Base-by-base conservation (phyloP, 1,140 invertebrate genomes). In the Drosophila arawakana region DNA sequence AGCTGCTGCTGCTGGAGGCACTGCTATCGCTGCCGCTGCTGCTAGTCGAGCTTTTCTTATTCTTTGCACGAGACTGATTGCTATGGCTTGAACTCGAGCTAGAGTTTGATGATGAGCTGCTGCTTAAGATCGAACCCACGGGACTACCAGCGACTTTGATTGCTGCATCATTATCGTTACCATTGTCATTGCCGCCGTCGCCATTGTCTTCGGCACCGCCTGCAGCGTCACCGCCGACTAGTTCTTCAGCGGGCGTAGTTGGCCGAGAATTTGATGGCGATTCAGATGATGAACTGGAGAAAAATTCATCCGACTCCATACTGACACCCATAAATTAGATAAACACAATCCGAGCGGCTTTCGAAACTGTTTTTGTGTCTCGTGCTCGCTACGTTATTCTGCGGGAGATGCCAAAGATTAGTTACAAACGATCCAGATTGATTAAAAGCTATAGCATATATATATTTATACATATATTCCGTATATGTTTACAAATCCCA, bases 271-370 rank as follows among this genome's bases (percentile, higher is more conserved):
- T 76, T 18, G 90, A 82, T 0, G 73, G 72, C 8, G 89, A 91
- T 10, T 77, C 78, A 35, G 77, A 74, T 13, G 85, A 76, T 21
- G 90, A 91, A 46, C 82, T 80, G 49, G 80, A 83, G 70, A 15
- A 15, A 15, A 15, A 15, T 15, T 88, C 90, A 58, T 91, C 90
- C 13, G 86, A 86, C 41, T 91, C 90, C 90, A 91, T 91, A 44
- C 61, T 86, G 52, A 71, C 59, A 62, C 76, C 83, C 82, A 86
- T 86, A 30, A 44, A 44, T 52, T 57, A 61, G 21, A 65, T 9
- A n/a, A 21, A 18, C 15, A 21, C 46, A 9, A 47, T 21, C 13
- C 46, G 13, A n/a, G 15, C 46, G 15, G 46, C 41, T 68, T 41
- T 10, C 39, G 62, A 34, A 54, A 30, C 25, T 30, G 6, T 30